Evolutionary conservation across 2,113 vertebrate genomes (phyloP), one percentile per base, ranked within the genome.

Genomic region (Tragelaphus scriptus): DNA sequence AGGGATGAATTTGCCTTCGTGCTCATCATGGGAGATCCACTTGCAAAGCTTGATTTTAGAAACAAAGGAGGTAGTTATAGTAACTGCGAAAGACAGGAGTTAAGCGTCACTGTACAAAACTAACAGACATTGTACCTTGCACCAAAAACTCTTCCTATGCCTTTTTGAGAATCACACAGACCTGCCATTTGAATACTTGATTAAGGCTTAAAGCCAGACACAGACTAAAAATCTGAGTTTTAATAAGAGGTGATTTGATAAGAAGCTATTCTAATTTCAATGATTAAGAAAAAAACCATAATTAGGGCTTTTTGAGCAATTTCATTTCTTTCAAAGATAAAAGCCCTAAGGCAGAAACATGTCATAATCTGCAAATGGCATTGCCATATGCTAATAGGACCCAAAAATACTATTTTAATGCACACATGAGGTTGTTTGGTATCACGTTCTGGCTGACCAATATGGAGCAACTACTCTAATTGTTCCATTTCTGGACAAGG

Each of bases 271-370:
- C 65, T 95, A 97, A 95, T 97, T 95, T 80, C 36, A 40, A 55
- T 97, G 91, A 94, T 94, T 98, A 91, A 94, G 95, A 97, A 79
- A 40, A 91, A 82, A 89, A 90, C 71, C 58, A 93, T 94, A 97
- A 96, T 97, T 94, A 97, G 85, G 84, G 93, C 55, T 97, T 97
- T 97, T 91, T 85, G 85, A 96, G 92, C 44, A 90, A 95, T 97
- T 97, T 97, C 82, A 80, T 79, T 96, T 96, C 97, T 97, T 95
- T 96, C 92, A 90, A 90, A 90, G 97, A 97, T 95, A 95, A 98
- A 97, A 97, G 86, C 47, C 56, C 12, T 49, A 61, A 94, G 91
- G 95, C 88, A 96, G 85, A 85, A 96, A 92, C 96, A 94, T 61
- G 79, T 59, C 61, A 32, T 82, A 40, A 86, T 79, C 49, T 85